Evolutionary conservation across 2,888 invertebrate species (phyloP).

Genomic region (Heteromyza rotundicornis): DNA sequence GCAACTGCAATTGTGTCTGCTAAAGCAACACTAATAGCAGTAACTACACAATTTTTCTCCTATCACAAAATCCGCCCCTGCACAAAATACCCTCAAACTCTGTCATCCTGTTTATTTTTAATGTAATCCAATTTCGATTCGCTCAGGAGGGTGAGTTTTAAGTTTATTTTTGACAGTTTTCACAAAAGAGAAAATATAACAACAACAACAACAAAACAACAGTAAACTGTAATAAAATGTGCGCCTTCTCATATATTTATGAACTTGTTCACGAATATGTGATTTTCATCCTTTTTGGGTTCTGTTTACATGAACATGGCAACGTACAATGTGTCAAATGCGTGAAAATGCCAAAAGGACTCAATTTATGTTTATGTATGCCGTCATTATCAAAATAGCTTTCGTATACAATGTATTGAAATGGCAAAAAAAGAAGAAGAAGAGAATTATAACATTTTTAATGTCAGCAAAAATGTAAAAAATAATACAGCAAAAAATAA

Average conservation of each 20-base stretch:
- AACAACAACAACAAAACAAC: neutral
- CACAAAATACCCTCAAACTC: neutral
- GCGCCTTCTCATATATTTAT: neutral
- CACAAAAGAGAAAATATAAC: neutral
- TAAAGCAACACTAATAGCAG: neutral
- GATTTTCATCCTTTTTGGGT: neutral
- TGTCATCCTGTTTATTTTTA: neutral
- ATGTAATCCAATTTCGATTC: slow-evolving; percentile 5
- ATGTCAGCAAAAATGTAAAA: slow-evolving; percentile 4
- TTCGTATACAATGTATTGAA: neutral
- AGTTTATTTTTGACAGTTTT: slow-evolving; percentile 1
- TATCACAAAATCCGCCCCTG: too few relatives aligned
- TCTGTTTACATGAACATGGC: neutral
- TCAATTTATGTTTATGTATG: slow-evolving; percentile 11
- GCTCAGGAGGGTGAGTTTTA: slow-evolving; percentile 1
- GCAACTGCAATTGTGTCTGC: too few relatives aligned
- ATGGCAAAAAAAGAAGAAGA: neutral
- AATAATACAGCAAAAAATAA: neutral
- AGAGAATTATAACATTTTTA: neutral
- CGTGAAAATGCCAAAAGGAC: slow-evolving; percentile 1
- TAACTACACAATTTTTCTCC: neutral
- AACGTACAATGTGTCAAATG: neutral
- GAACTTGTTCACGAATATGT: slow-evolving; percentile 4
- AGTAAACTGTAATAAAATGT: too few relatives aligned
- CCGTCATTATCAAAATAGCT: neutral